These are phyloP conservation scores for Drosophila falleni DNA, from an alignment of 2,888 invertebrate genomes.

Conservation along the genomic window DNA sequence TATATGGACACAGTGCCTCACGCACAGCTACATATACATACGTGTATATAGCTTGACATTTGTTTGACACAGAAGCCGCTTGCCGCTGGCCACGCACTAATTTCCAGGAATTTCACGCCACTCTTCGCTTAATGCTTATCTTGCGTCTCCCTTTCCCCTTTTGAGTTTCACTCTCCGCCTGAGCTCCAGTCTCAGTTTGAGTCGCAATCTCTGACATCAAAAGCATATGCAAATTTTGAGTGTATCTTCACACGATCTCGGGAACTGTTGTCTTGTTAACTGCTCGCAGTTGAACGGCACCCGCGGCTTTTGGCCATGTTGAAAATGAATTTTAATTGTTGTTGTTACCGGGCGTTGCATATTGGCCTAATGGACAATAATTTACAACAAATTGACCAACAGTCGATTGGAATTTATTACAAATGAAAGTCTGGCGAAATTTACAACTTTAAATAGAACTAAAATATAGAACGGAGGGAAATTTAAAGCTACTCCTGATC, in stretches of 20 bases:
- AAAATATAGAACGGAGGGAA: neutral
- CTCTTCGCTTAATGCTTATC: conserved; percentile 56
- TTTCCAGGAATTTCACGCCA: conserved; percentile 78
- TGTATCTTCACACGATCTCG: conserved; percentile 78
- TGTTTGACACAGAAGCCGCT: conserved; percentile 74
- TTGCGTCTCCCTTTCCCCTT: neutral
- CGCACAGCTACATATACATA: no score
- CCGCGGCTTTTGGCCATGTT: conserved; percentile 61
- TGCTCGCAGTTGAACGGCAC: conserved; percentile 48
- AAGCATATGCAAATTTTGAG: conserved; percentile 65
- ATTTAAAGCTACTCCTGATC: neutral
- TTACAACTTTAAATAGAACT: conserved; percentile 10
- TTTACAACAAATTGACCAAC: conserved; percentile 50
- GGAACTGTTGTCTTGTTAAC: conserved; percentile 65
- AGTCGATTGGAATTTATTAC: conserved; percentile 43
- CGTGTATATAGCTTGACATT: conserved; percentile 62
- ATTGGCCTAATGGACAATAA: conserved; percentile 54
- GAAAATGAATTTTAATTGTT: conserved; percentile 81
- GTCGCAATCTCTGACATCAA: conserved; percentile 28
- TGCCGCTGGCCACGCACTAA: conserved; percentile 56
- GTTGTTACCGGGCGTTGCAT: conserved; percentile 23
- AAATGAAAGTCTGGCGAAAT: neutral
- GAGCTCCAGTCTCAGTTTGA: neutral
- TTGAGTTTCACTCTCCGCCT: neutral
- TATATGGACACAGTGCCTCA: conserved; percentile 13